Evolutionary conservation across 2,888 invertebrate species (phyloP), one percentile per base, ranked within the genome.

Genomic region (Prosapia bicincta): DNA sequence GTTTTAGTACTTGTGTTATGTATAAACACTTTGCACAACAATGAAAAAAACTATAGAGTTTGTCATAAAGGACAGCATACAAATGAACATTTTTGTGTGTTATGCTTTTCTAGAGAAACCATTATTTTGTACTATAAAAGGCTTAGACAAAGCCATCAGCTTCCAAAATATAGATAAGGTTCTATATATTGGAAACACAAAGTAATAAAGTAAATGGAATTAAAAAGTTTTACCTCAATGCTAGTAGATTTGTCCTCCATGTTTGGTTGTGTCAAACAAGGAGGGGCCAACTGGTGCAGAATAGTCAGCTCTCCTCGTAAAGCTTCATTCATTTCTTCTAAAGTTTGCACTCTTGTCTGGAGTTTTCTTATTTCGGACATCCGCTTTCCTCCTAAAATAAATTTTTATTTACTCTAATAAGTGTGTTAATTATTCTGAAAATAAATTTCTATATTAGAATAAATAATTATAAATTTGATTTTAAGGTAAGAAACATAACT

Each of bases 271-370:
- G 30, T 24, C 15, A 43, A 38, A n/a, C 71, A 67, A 26, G 71
- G 67, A 25, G 76, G 76, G 0, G 76, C 68, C 54, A 76, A 26
- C 66, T 74, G 73, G 25, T 74, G 73, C 7, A 74, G 66, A 25
- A 74, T 73, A 71, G 78, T 78, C 28, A 82, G 84, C n/a, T 85
- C 82, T 38, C 86, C 83, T 76, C 83, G 81, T 77, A 85, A 84
- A 75, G 85, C 85, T 69, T 84, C 85, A 73, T 83, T 83, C 9
- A 84, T 84, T 71, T 88, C 88, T 72, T 87, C 87, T 1, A 91
- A 82, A 0, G 76, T 79, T 10, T 80, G 77, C 26, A 83, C 71
- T 69, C 80, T 81, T 65, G 79, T 79, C 26, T 81, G 79, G 20
- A 83, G 80, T 23, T 81, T 74, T 66, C 80, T 78, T 5, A 79